A percentile compares a stretch with the other conserved stretches of the same genome.
Conservation (phyloP, 2,888 invertebrate species). For the Ectemnius continuus region DNA sequence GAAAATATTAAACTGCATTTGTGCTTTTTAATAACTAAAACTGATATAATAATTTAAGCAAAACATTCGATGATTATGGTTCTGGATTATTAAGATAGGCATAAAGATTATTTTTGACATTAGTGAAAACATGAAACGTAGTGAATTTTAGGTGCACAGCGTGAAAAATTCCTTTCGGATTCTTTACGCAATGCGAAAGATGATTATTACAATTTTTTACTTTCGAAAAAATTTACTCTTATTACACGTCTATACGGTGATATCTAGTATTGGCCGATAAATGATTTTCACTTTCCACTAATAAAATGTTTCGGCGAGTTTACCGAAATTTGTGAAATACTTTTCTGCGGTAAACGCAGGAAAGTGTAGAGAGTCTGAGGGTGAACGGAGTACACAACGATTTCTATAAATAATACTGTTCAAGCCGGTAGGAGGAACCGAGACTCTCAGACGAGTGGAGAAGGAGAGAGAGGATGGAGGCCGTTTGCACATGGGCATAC, state of each 20-base stretch:
- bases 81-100: too few species aligned
- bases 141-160: too few species aligned
- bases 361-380: slow-evolving; percentile 70
- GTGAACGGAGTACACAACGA: slow-evolving; percentile 73
- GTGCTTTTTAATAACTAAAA: neutral
- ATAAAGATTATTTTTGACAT: too few species aligned
- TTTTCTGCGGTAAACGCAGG: slow-evolving; percentile 59
- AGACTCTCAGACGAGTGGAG: slow-evolving; percentile 55
- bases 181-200: too few species aligned
- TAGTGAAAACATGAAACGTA: too few species aligned
- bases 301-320: slow-evolving; percentile 22
- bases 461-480: slow-evolving; percentile 52
- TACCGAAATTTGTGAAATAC: slow-evolving; percentile 49
- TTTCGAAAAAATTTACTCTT: too few species aligned
- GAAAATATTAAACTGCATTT: neutral
- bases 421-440: slow-evolving; percentile 63
- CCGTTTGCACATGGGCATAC: slow-evolving; percentile 62
- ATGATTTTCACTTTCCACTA: slow-evolving; percentile 21
- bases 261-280: slow-evolving; percentile 14
- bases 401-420: slow-evolving; percentile 76
- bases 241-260: too few species aligned
- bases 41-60: neutral
- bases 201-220: too few species aligned
- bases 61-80: neutral
- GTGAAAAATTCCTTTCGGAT: too few species aligned